phyloP scores from a whole-genome alignment of 2,113 vertebrate genomes.

The Trematocara variabile region DNA sequence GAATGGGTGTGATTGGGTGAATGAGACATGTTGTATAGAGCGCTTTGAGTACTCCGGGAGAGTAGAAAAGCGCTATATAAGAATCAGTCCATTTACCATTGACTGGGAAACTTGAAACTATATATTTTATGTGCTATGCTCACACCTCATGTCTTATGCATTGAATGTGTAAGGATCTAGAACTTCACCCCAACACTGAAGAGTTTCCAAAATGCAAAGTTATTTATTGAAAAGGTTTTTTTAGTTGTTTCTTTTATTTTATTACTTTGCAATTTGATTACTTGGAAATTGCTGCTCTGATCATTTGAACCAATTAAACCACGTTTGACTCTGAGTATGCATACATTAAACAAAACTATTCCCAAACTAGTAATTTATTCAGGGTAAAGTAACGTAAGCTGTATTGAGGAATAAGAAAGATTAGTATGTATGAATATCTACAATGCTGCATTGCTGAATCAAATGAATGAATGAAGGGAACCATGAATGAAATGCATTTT shows the following conservation, averaged over 20 bases:
- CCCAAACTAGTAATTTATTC: not conserved
- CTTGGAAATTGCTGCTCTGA: not conserved
- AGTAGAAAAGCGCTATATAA: no score
- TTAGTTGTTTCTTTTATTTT: rapidly evolving
- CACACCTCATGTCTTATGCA: not conserved
- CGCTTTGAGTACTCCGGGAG: no score
- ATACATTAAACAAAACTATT: not conserved
- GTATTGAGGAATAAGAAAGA: not conserved
- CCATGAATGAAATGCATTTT: not conserved
- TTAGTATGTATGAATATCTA: not conserved
- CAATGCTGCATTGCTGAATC: not conserved
- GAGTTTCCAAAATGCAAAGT: not conserved
- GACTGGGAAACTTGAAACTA: not conserved
- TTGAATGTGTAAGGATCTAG: not conserved
- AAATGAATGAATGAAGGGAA: not conserved
- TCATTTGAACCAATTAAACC: not conserved
- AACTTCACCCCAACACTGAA: not conserved
- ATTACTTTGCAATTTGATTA: not conserved
- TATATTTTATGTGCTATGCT: not conserved
- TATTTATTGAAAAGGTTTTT: not conserved
- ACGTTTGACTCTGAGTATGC: not conserved
- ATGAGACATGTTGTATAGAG: no score
- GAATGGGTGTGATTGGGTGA: no score
- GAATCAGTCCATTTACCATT: no score
- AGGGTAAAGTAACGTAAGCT: not conserved